phyloP scores from a whole-genome alignment of 2,113 vertebrate genomes.

The Psilopsiagon aymara region DNA sequence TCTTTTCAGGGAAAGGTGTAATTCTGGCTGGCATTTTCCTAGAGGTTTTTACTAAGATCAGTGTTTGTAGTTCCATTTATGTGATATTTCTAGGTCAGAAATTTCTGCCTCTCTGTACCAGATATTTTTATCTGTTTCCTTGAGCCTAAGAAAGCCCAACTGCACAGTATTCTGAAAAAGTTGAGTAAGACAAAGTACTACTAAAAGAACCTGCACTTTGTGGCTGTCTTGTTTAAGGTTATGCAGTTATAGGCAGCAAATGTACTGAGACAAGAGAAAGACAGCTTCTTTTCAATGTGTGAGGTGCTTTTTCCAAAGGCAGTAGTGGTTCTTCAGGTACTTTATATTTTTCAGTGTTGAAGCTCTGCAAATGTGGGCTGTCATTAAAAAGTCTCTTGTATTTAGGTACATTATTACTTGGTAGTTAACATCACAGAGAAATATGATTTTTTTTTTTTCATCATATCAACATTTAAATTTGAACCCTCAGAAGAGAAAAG shows the following conservation, averaged over 20 bases:
- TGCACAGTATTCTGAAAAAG: neutral
- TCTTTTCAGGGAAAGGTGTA: neutral
- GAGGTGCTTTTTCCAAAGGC: neutral
- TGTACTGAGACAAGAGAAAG: neutral
- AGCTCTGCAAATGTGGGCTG: neutral
- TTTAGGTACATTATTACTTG: neutral
- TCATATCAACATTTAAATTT: neutral
- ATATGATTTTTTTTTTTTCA: neutral
- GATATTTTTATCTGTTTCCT: neutral
- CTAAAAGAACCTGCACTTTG: neutral
- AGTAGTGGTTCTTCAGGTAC: neutral
- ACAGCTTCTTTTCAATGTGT: neutral
- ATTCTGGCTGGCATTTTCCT: conserved; percentile 33
- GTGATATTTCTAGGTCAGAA: neutral
- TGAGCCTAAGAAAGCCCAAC: neutral
- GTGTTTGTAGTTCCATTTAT: neutral
- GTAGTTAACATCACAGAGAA: neutral
- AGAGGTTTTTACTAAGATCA: neutral
- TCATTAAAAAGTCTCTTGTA: neutral
- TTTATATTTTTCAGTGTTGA: neutral
- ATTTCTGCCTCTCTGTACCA: neutral
- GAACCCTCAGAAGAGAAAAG: neutral
- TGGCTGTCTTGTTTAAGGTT: neutral
- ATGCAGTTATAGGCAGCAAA: neutral
- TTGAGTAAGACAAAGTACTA: neutral